Evolutionary conservation across 1,140 invertebrate species (phyloP).

Genomic region (Portunus trituberculatus): DNA sequence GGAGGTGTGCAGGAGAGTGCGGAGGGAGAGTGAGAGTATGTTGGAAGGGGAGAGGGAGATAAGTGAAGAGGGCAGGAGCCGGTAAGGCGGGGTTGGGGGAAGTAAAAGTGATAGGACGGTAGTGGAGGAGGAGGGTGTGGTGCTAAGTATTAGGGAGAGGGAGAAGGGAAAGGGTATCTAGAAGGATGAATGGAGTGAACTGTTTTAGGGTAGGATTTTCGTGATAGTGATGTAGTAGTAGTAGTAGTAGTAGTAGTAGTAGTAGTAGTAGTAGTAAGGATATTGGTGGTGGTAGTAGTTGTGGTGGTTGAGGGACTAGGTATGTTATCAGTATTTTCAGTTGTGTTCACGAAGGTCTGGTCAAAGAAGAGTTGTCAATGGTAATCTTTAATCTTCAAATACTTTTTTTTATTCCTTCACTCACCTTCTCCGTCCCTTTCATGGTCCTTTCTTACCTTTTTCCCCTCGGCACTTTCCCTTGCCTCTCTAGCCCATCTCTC

Average conservation of each 20-base stretch:
- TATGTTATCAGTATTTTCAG: conserved; percentile 9
- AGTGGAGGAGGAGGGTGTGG: too few species aligned
- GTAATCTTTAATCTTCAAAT: neutral
- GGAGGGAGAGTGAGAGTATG: too few species aligned
- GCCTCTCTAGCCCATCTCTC: neutral
- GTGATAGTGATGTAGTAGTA: too few species aligned
- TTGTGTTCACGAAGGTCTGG: neutral
- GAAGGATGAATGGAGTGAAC: too few species aligned
- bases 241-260: too few species aligned
- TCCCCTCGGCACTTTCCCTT: neutral
- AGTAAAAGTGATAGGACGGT: neutral
- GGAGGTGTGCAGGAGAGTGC: too few species aligned
- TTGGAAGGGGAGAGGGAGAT: neutral
- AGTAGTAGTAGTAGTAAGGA: too few species aligned
- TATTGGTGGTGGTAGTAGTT: too few species aligned
- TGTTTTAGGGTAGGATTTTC: too few species aligned
- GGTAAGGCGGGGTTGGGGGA: neutral
- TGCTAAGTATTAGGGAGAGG: too few species aligned
- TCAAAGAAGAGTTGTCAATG: neutral
- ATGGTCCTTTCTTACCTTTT: neutral
- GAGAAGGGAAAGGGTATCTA: neutral
- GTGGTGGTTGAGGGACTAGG: neutral
- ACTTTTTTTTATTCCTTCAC: neutral
- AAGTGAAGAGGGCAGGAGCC: neutral
- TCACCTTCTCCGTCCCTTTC: neutral